These are phyloP conservation scores for Fistularia tabacaria DNA, from an alignment of 2,797 vertebrate species.

Conservation along the genomic window DNA sequence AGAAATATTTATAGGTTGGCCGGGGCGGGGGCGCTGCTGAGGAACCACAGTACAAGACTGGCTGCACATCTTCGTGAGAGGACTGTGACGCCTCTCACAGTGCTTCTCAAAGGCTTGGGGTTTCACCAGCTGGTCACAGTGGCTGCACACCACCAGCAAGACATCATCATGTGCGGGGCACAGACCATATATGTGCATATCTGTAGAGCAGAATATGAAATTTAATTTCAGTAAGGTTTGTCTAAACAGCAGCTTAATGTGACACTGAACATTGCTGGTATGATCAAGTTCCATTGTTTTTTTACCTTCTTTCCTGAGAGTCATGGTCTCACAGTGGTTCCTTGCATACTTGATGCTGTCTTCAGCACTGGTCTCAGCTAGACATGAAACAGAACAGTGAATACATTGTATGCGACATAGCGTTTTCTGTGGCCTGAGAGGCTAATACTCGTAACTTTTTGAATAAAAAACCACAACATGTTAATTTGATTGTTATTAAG, in stretches of 20 bases:
- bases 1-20: slow-evolving; percentile 60
- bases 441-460: too few relatives aligned
- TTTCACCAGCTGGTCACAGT: slow-evolving; percentile 91
- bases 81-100: slow-evolving; percentile 84
- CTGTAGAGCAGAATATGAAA: slow-evolving; percentile 65
- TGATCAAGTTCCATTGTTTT: neutral
- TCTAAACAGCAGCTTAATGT: neutral
- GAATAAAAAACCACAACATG: neutral
- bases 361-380: slow-evolving; percentile 70
- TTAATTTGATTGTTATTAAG: neutral
- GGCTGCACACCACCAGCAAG: slow-evolving; percentile 89
- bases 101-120: slow-evolving; percentile 93
- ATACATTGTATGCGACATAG: neutral
- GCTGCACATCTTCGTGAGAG: slow-evolving; percentile 73
- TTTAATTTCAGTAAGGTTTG: neutral
- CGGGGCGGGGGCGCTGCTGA: slow-evolving; percentile 69
- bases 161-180: slow-evolving; percentile 89
- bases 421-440: too few relatives aligned
- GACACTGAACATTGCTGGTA: neutral
- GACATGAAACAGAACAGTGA: slow-evolving; percentile 19
- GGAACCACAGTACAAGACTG: slow-evolving; percentile 53
- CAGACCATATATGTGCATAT: slow-evolving; percentile 91
- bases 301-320: slow-evolving; percentile 87
- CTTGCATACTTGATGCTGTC: slow-evolving; percentile 73
- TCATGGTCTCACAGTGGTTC: slow-evolving; percentile 80